Evolutionary conservation across 2,797 vertebrate species (phyloP), one percentile per base, ranked within the genome.

Genomic region (Dendrocincla fuliginosa): DNA sequence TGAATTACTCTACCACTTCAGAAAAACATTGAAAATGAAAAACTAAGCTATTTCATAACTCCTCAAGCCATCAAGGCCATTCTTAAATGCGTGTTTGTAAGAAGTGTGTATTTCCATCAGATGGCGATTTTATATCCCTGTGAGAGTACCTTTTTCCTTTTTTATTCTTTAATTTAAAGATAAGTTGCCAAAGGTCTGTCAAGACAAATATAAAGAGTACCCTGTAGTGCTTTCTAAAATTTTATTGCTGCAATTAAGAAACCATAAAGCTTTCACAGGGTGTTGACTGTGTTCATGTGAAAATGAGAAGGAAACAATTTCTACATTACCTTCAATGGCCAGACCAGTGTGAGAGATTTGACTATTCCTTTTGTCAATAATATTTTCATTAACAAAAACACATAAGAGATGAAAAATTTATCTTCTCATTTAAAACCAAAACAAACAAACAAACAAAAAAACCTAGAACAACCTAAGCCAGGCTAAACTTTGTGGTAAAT

Each of bases 221-320:
- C n/a, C 17, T 80, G 57, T 79, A 85, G 39, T 70, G 49, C 59
- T 95, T 91, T 92, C 57, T 90, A 94, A 87, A 90, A 90, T 80
- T 64, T 81, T 65, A 80, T 80, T 89, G 50, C 50, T 93, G 63
- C 35, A 94, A 87, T 96, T 96, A 97, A 95, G 42, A 92, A 68
- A 77, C 9, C 76, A 71, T 92, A 91, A 96, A 94, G 32, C 25
- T 95, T 82, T 96, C 55, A 77, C 39, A 50, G 25, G 16, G 8
- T 59, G 7, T 17, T 92, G 63, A 69, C 59, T 88, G 14, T 73
- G 74, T 81, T 94, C 42, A 64, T 64, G 7, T 73, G 67, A 70
- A 69, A 79, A 6, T 5, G 5, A 76, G 64, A 17, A 89, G 14
- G 68, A 95, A 93, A 78, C 22, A 27, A 82, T 96, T 96, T 94